Evolutionary conservation across 2,888 invertebrate species (phyloP), one percentile per base, ranked within the genome.

Genomic region (Ophraella communa): DNA sequence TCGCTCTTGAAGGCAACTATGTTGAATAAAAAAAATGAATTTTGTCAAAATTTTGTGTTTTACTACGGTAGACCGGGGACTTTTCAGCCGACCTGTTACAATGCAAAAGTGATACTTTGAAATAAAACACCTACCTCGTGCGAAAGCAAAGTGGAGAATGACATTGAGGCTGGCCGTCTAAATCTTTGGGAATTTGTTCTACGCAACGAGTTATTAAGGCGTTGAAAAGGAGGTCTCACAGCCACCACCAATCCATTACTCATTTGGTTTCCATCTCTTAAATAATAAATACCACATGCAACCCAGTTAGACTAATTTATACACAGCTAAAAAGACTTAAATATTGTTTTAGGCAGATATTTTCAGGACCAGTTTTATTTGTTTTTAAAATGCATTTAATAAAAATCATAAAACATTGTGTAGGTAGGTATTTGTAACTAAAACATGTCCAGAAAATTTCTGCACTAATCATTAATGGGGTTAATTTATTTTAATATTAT

Each of bases 161-260:
- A 27, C 60, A 60, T 60, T 44, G 80, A 81, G 62, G 77, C 74
- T 47, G 80, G 80, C 64, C 76, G 66, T 68, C 73, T 70, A 57
- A 73, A 70, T 67, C 79, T 72, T 66, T 76, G 75, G 44, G 80
- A 80, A 61, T 77, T 79, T 57, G 77, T 76, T 61, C 81, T 77
- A 23, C 81, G 77, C 63, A 82, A 77, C 44, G 82, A 80, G 77
- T 80, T 79, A 78, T 81, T 79, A 67, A 81, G 79, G 66, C 79
- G 79, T 52, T 62, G 51, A 74, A 81, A 81, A 63, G 80, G 79
- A 58, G 82, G 81, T 71, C 80, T 76, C 73, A 82, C 75, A 67
- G 80, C 80, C 75, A 79, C 76, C 78, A 81, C 80, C 79, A 80
- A 75, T 69, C 79, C 79, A 68, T 77, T 76, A 71, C 80, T 78